Conservation (phyloP, 2,113 vertebrate species). For the Callionymus lyra region DNA sequence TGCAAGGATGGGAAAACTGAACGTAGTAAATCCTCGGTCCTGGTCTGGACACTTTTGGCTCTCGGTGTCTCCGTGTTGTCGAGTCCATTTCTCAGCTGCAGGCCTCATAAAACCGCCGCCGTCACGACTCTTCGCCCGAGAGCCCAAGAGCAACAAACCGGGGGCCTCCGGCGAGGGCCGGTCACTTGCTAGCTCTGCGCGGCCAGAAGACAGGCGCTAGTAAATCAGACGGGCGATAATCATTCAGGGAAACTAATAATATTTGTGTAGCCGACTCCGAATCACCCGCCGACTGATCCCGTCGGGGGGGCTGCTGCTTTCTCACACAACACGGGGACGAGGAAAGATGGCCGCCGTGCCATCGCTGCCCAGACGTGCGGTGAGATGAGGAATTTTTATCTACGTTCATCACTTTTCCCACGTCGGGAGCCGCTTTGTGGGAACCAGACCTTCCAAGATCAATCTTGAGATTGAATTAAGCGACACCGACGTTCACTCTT, state of each 20-base stretch:
- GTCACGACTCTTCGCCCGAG: constrained; percentile 12
- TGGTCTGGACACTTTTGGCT: constrained; percentile 1
- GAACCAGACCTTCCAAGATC: too few species aligned
- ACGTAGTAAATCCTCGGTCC: too few species aligned
- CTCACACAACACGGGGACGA: constrained; percentile 26
- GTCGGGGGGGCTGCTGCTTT: constrained; percentile 25
- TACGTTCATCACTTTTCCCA: neutral
- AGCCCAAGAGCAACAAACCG: constrained; percentile 43
- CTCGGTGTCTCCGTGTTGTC: constrained; percentile 6
- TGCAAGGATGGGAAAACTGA: neutral
- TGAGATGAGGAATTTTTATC: neutral
- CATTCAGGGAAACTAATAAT: constrained; percentile 30
- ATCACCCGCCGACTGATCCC: constrained; percentile 17
- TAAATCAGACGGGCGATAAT: constrained; percentile 45
- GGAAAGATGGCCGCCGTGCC: neutral
- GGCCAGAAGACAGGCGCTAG: constrained; percentile 16
- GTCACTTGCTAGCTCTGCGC: constrained; percentile 11
- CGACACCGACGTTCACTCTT: too few species aligned
- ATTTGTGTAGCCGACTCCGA: constrained; percentile 44
- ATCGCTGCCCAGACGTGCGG: neutral
- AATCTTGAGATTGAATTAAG: too few species aligned
- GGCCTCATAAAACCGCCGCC: constrained; percentile 29
- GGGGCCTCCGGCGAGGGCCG: constrained; percentile 16
- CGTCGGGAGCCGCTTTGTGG: neutral
- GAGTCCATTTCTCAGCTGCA: constrained; percentile 30